phyloP scores from a whole-genome alignment of 2,888 invertebrate genomes.

The Mesopsocus fuscifrons region DNA sequence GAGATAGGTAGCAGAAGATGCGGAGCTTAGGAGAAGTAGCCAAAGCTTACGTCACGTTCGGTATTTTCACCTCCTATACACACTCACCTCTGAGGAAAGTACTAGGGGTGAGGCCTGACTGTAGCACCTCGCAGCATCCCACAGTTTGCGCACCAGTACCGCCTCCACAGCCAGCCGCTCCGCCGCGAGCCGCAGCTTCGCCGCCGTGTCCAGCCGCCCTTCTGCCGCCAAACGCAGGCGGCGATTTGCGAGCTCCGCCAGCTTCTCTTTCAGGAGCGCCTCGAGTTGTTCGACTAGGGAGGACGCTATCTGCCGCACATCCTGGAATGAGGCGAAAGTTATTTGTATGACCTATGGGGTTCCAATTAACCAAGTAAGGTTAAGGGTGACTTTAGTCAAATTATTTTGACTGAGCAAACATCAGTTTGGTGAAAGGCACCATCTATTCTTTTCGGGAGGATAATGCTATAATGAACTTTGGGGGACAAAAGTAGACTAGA shows the following conservation, averaged over 20 bases:
- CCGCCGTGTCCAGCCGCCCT: conserved; percentile 45
- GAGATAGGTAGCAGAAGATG: no score
- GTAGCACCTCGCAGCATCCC: conserved; percentile 40
- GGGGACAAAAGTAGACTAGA: no score
- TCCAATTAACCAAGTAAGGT: no score
- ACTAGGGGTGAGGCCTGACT: conserved; percentile 25
- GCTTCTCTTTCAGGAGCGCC: conserved; percentile 44
- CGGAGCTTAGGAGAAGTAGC: no score
- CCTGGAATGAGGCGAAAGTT: conserved; percentile 13
- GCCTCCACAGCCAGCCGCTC: conserved; percentile 68
- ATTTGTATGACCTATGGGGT: no score
- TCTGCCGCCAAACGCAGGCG: conserved; percentile 43
- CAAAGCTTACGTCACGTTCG: no score
- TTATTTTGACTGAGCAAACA: no score
- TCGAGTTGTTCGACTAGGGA: conserved; percentile 30
- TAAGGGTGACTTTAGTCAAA: no score
- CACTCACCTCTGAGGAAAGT: conserved; percentile 22
- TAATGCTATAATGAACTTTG: no score
- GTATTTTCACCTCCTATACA: no score
- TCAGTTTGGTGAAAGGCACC: no score
- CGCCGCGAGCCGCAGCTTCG: conserved; percentile 49
- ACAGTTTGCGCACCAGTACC: conserved; percentile 45
- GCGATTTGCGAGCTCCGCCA: conserved; percentile 45
- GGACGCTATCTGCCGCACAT: conserved; percentile 12
- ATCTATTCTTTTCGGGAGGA: no score